Conservation (phyloP, 2,888 invertebrate genomes). For the Hirtodrosophila duncani region DNA sequence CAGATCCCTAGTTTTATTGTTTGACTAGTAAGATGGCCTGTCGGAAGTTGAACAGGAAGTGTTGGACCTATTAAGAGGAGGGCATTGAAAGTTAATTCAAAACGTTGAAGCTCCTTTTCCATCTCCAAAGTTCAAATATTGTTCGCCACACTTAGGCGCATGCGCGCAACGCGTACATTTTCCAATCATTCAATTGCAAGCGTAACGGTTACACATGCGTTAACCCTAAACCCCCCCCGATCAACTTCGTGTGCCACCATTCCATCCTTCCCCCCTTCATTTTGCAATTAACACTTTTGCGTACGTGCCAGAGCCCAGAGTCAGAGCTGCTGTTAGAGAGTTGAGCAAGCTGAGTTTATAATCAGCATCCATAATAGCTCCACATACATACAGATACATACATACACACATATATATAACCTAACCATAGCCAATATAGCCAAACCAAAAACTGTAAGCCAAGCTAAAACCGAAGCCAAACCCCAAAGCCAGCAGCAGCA, state of each 20-base stretch:
- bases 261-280: constrained; percentile 33
- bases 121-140: not conserved
- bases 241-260: too few species aligned
- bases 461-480: constrained; percentile 4
- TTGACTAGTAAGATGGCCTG: too few species aligned
- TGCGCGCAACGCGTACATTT: too few species aligned
- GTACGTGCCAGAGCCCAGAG: constrained; percentile 70
- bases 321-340: constrained; percentile 2
- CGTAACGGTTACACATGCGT: constrained; percentile 51
- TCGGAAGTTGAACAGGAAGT: not conserved
- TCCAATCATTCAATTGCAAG: not conserved
- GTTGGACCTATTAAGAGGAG: too few species aligned
- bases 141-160: not conserved
- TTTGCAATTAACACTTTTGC: constrained; percentile 73
- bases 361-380: constrained; percentile 27
- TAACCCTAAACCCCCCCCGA: not conserved
- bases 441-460: not conserved
- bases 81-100: not conserved
- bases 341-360: constrained; percentile 15
- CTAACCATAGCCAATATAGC: too few species aligned
- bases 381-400: not conserved
- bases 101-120: too few species aligned
- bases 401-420: constrained; percentile 3
- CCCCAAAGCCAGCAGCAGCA: constrained; percentile 4
- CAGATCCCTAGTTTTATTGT: too few species aligned